Base-by-base conservation (phyloP, 2,113 vertebrate species). In the Lates calcarifer region DNA sequence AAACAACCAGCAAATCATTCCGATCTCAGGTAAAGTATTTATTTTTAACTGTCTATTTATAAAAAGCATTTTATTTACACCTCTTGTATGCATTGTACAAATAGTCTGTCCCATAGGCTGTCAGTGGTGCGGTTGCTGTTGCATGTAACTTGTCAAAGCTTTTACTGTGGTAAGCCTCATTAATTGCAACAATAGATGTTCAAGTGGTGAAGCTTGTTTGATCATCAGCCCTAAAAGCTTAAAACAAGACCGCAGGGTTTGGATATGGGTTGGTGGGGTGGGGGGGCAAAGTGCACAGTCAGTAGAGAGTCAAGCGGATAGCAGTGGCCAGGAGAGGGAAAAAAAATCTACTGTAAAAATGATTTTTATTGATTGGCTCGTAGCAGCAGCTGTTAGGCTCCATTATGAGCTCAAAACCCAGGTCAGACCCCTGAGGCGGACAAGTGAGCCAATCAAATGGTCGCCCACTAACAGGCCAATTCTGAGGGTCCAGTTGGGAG, bases 161-260 rank as follows among this genome's bases (percentile, higher is more conserved):
- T 84, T 83, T 45, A 93, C 74, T 78, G 89, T 77, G 71, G 82
- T 84, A 66, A 84, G 41, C 76, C 84, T 85, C 69, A 72, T 82
- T 84, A 81, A 81, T 87, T 89, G 8, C 39, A 90, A 79, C 11
- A 74, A 91, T 87, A 90, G 82, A 93, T 85, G 89, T 91, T 94
- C 88, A 91, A 92, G 89, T 64, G 89, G 90, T 93, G 73, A 85
- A 88, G 79, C 83, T 90, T 83, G 79, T 39, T 77, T 86, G 79
- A 89, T 73, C 89, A 87, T 68, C 60, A 81, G 61, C 24, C 85
- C 92, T 95, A 92, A 96, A 94, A 45, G 90, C 94, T 95, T 85
- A 86, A 94, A 93, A 93, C 91, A 90, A 86, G 85, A 87, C 93
- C 91, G 94, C 94, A 96, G 95, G 95, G 92, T 94, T 92, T 89